Evolutionary conservation across 2,888 invertebrate genomes (phyloP).

Genomic region (Cosmorhoe ocellata): DNA sequence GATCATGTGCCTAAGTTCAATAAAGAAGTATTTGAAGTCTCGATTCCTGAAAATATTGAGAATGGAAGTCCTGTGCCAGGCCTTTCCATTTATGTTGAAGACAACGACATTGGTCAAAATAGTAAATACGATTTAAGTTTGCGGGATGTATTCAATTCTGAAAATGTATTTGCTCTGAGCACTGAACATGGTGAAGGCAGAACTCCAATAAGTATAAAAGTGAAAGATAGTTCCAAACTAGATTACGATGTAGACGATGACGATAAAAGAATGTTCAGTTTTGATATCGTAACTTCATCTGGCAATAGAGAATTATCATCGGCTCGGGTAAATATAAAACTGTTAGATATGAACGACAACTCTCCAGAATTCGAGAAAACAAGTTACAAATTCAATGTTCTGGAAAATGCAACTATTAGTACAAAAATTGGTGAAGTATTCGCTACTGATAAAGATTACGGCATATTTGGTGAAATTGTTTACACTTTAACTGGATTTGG

Average conservation of each 20-base stretch:
- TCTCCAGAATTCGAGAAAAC: constrained; percentile 85
- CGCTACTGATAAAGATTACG: constrained; percentile 89
- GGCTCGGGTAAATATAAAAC: constrained; percentile 83
- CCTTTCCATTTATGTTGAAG: constrained; percentile 87
- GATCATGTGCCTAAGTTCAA: constrained; percentile 90
- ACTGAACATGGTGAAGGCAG: constrained; percentile 87
- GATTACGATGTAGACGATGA: constrained; percentile 87
- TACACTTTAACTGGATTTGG: constrained; percentile 91
- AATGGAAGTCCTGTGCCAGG: constrained; percentile 87
- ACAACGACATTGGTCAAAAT: constrained; percentile 88
- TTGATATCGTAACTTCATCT: constrained; percentile 85
- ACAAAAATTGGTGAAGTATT: constrained; percentile 84
- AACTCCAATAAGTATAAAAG: constrained; percentile 88
- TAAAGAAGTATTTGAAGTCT: constrained; percentile 84
- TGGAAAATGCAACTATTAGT: constrained; percentile 85
- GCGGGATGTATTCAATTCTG: constrained; percentile 82
- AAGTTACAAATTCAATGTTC: constrained; percentile 85
- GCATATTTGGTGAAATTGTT: constrained; percentile 86
- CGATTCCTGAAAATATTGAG: constrained; percentile 89
- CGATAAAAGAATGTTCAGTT: constrained; percentile 82
- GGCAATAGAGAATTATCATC: constrained; percentile 80
- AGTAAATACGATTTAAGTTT: constrained; percentile 86
- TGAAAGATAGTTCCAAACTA: constrained; percentile 84
- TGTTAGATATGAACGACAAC: constrained; percentile 91
- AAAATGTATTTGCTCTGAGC: constrained; percentile 84